Base-by-base conservation (phyloP, 64 coral and sea anemone species). In the Cladopsammia gracilis region DNA sequence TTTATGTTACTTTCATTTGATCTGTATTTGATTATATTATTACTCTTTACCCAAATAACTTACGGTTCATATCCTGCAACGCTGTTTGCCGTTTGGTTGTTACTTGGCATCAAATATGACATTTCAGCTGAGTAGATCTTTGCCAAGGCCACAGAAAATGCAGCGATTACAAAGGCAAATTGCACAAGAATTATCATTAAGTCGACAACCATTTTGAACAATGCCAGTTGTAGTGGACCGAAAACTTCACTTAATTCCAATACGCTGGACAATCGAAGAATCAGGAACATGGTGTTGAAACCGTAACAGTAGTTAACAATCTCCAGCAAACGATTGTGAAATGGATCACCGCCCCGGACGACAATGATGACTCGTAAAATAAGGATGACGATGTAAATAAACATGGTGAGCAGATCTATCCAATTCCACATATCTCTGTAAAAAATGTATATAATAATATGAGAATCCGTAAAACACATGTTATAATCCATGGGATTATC, bases 371-470 rank as follows among this genome's bases (percentile, higher is more conserved):
- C 10, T 10, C 68, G 46, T 23, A 58, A 3, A 6, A 87, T 24
- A 1, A 87, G 3, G 8, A 87, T 73, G 16, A 75, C 12, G 23
- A 57, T 0, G 20, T 87, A 73, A 48, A 54, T 20, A 1, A 73
- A 48, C 16, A 87, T 22, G 16, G 54, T 71, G 4, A 75, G 4
- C 3, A 87, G 14, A 50, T 87, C 85, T 9, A 87, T 19, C n/a
- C 54, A 87, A 24, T 87, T 87, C 85, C 85, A 87, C 85, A 87
- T 87, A 34, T 87, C 68, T 22, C 85, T 87, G 66, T 3, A 73
- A 87, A 43, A 5, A 54, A 54, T 34, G 34, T 34, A 54, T 6
- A 54, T 11, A 54, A 54, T 6, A 54, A 7, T 54, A 6, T 8
- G 3, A 54, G 0, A 11, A 34, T 34, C 34, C 34, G 34, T 34